A percentile compares a stretch with the other conserved stretches of the same genome.
These are phyloP conservation scores for Drosophila jambulina DNA, from an alignment of 1,140 invertebrate genomes.

Conservation along the genomic window DNA sequence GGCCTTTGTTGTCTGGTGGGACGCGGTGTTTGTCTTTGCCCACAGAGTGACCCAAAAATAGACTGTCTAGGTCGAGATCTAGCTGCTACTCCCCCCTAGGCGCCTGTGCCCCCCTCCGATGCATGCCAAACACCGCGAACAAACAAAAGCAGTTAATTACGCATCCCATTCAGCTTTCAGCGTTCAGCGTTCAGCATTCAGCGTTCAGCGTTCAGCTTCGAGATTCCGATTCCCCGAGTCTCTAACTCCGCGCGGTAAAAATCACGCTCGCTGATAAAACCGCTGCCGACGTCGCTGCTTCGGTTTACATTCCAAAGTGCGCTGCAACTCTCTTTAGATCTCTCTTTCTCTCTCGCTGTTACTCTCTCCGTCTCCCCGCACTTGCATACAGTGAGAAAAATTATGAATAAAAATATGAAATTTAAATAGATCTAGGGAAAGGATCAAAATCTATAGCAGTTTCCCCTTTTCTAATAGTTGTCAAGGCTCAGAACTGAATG, in stretches of 20 bases:
- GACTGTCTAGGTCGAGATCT: slow-evolving; percentile 39
- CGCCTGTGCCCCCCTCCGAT: neutral
- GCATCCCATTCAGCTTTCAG: slow-evolving; percentile 68
- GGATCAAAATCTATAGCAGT: no score
- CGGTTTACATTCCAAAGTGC: slow-evolving; percentile 81
- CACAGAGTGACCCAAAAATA: slow-evolving; percentile 66
- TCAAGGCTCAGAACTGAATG: neutral
- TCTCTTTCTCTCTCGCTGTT: neutral
- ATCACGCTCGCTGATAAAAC: slow-evolving; percentile 65
- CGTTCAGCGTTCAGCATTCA: slow-evolving; percentile 4
- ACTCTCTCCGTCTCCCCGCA: slow-evolving; percentile 3
- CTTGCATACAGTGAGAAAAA: neutral
- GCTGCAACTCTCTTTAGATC: slow-evolving; percentile 4
- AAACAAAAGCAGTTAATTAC: slow-evolving; percentile 56
- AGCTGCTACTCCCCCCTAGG: neutral
- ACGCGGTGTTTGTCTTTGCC: slow-evolving; percentile 25
- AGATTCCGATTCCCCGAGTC: slow-evolving; percentile 9
- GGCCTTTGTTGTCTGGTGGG: slow-evolving; percentile 39
- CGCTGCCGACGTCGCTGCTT: slow-evolving; percentile 34
- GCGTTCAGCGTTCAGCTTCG: neutral
- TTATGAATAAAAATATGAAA: no score
- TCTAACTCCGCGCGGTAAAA: slow-evolving; percentile 40
- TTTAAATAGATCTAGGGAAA: neutral
- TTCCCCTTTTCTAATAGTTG: neutral
- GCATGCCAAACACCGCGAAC: slow-evolving; percentile 18